Evolutionary conservation across 2,888 invertebrate species (phyloP), one percentile per base, ranked within the genome.

Genomic region (Panzeria rudis): DNA sequence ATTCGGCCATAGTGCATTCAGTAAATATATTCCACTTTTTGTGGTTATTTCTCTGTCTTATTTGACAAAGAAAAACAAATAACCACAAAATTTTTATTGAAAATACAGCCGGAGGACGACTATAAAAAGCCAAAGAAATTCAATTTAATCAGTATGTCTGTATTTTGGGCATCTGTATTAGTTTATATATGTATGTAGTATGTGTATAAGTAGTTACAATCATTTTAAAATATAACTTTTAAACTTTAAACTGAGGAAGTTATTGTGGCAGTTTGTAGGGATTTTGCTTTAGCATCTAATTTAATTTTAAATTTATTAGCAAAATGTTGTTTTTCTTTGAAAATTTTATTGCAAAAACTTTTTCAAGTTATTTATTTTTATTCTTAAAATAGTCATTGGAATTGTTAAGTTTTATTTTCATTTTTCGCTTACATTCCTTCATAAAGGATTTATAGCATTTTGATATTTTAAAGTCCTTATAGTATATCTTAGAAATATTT

Each of bases 11-110:
- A n/a, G n/a, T n/a, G n/a, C n/a, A 15, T 56, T 41, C 15, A 13
- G n/a, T 17, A 72, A 68, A 52, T 50, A 59, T 35, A 47, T 68
- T 68, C 35, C 32, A 32, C 20, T 69, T 62, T 25, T 69, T 59
- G 13, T 54, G 35, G 44, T 73, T 35, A 15, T 56, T 56, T 35
- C 11, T 64, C 52, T 54, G 59, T 75, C 35, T 64, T 66, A 47
- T 56, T 59, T 77, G 68, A 2, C 23, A 38, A 25, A 11, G n/a
- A 44, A 64, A 62, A 44, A 66, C 64, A 76, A 64, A 68, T 50
- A 59, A 59, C 38, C 50, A 68, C 50, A 76, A 59, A 8, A 17
- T 44, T 69, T 77, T 50, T 68, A 77, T 68, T 68, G 68, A 59
- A 77, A 76, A 59, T 38, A n/a, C 32, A 35, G 77, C 68, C 35